Evolutionary conservation across 2,888 invertebrate genomes (phyloP), one percentile per base, ranked within the genome.

Genomic region (Sinelater perroti): DNA sequence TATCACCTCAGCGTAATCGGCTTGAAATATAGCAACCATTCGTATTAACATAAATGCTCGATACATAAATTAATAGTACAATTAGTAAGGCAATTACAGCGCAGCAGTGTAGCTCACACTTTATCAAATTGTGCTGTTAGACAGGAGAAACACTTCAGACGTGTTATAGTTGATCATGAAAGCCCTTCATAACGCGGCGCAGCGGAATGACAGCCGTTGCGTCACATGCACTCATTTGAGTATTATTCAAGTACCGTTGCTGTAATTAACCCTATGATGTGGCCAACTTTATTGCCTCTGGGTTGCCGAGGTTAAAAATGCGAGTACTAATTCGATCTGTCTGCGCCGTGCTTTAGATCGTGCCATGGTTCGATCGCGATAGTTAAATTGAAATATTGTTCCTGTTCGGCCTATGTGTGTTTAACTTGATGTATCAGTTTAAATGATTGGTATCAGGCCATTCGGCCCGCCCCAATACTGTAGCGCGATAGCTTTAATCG

Each of bases 71-170:
- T 72, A 72, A 69, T 67, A 65, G 67, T 70, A 72, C 74, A 74
- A 75, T 75, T 75, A 75, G 71, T 70, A 65, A 71, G 70, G 74
- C 73, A 74, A 75, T 75, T 74, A 75, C 70, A 70, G 67, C 72
- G 40, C 72, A 58, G 72, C 68, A 65, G 73, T 71, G 60, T 65
- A 66, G 60, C 72, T 65, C 66, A 70, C 69, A 66, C 63, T 71
- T 71, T 69, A 73, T 73, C 70, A 70, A 52, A 73, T 72, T 72
- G 72, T 72, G 70, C 72, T 72, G 70, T 74, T 71, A 65, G 66
- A 63, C 56, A 56, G 52, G 40, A 60, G 61, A 64, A 59, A 61
- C 53, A 57, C 55, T 58, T 63, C 33, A 8, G 6, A 31, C 30
- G 21, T 14, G 13, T 33, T 20, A 20, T 13, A 46, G 13, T 14